Base-by-base conservation (phyloP, 2,888 invertebrate genomes). In the Rhamnusium bicolor region DNA sequence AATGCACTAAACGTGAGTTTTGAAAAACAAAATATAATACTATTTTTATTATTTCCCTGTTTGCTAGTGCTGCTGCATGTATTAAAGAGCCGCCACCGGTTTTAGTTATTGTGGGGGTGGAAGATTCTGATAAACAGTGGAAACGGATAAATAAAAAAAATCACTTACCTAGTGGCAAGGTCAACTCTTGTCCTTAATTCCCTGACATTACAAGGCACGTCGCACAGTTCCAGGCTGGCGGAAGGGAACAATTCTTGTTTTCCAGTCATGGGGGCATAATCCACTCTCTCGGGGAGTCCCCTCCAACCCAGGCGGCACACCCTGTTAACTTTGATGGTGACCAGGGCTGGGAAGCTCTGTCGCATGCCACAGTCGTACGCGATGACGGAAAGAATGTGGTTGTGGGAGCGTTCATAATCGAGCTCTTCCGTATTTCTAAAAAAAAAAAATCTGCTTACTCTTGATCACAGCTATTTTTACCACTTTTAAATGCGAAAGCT, bases 351-450 rank as follows among this genome's bases (percentile, higher is more conserved):
- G 51, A 95, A 92, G 0, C 98, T 98, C 86, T 94, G 94, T 86
- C 96, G 94, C 95, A 97, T 97, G 58, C 98, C 98, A 88, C 99
- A 99, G 89, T 99, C 99, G 87, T 96, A 97, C 1, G 99, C 99
- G 74, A 98, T 96, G 74, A 99, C 97, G 32, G 97, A 96, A 62
- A 99, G 90, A 82, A 99, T 98, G 90, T 98, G 98, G 88, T 98
- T 98, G 90, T 98, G 97, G 6, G 96, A 95, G 75, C 94, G 92
- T 86, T 96, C 96, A 89, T 96, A 98, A 84, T 98, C 97, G 85
- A 99, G 90, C 0, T 96, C 94, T 84, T 96, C 96, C 0, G 96
- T 98, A 89, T 98, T 99, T 58, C 84, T 80, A 69, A 29, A 72
- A 75, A 53, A 60, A 54, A 18, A n/a, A 2, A 24, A 24, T 24